Evolutionary conservation across 2,888 invertebrate species (phyloP), one percentile per base, ranked within the genome.

Genomic region (Leptodirus hochenwartii): DNA sequence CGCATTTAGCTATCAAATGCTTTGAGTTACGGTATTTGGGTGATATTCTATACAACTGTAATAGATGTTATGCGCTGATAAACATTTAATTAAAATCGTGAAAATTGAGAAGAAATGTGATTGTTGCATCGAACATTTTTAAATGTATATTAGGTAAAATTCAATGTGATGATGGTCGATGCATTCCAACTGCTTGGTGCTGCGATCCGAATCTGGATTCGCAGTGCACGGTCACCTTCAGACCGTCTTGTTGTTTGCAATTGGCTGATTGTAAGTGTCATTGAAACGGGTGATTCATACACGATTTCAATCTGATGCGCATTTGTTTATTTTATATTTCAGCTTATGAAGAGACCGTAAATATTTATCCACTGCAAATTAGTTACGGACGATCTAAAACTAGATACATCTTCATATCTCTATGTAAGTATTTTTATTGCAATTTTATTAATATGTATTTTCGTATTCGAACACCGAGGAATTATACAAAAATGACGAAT

Each of bases 151-250:
- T 39, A 54, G 62, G 59, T 32, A 58, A 56, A 43, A 43, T 59
- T 27, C 45, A 43, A 6, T 59, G 59, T 41, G 56, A 59, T 25
- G 60, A 61, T 39, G 54, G 54, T 5, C 50, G 66, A 22, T 66
- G 66, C 38, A 61, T 65, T 30, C 60, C 64, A 2, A 50, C 47
- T 4, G 47, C 52, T 33, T 61, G 60, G 58, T 65, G 64, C 41
- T 64, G 64, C 42, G 60, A 63, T 43, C 49, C 52, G 33, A 45
- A 49, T 28, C 47, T 45, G 28, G 56, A 56, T 41, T 40, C 45
- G n/a, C 59, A 59, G 38, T 64, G 63, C 40, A 57, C 53, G 3
- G 54, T 53, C 5, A 53, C 49, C 20, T 51, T 53, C 34, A 45
- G 53, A 28, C 59, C 54, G 4, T 43, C 46, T 17, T 64, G 63